phyloP scores from a whole-genome alignment of 2,888 invertebrate genomes.

The Stenichneumon culpator region DNA sequence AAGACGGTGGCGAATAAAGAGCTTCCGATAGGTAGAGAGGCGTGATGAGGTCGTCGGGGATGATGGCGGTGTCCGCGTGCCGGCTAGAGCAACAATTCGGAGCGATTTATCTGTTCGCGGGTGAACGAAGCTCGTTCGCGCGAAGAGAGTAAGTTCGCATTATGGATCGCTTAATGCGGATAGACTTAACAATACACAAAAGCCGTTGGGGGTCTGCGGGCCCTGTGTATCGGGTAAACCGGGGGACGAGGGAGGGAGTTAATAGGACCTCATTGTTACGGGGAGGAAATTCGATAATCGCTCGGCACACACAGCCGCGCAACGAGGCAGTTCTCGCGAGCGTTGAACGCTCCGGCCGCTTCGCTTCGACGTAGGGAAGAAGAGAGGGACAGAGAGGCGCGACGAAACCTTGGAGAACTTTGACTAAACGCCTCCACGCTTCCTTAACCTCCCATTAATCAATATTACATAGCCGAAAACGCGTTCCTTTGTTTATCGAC shows the following conservation, averaged over 20 bases:
- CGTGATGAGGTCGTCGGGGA: slow-evolving; percentile 47
- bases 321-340: slow-evolving; percentile 72
- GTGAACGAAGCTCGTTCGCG: slow-evolving; percentile 80
- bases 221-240: slow-evolving; percentile 72
- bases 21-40: slow-evolving; percentile 34
- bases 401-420: slow-evolving; percentile 82
- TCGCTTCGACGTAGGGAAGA: slow-evolving; percentile 59
- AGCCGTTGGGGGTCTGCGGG: slow-evolving; percentile 72
- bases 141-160: slow-evolving; percentile 82
- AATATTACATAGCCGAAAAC: slow-evolving; percentile 85
- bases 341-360: slow-evolving; percentile 64
- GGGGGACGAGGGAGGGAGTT: slow-evolving; percentile 82
- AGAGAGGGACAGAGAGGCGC: slow-evolving; percentile 53
- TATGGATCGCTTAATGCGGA: slow-evolving; percentile 84
- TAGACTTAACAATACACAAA: slow-evolving; percentile 85
- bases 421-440: slow-evolving; percentile 85
- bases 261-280: slow-evolving; percentile 85
- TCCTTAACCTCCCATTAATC: slow-evolving; percentile 85
- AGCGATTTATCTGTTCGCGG: slow-evolving; percentile 62
- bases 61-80: slow-evolving; percentile 30
- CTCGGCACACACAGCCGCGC: slow-evolving; percentile 82
- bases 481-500: slow-evolving; percentile 85
- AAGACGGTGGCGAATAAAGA: slow-evolving; percentile 16
- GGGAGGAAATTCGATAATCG: slow-evolving; percentile 85
- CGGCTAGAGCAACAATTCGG: slow-evolving; percentile 52